A percentile compares a stretch with the other conserved stretches of the same genome.
Evolutionary conservation across 2,888 invertebrate species (phyloP).

Genomic region (Osedax frankpressi): DNA sequence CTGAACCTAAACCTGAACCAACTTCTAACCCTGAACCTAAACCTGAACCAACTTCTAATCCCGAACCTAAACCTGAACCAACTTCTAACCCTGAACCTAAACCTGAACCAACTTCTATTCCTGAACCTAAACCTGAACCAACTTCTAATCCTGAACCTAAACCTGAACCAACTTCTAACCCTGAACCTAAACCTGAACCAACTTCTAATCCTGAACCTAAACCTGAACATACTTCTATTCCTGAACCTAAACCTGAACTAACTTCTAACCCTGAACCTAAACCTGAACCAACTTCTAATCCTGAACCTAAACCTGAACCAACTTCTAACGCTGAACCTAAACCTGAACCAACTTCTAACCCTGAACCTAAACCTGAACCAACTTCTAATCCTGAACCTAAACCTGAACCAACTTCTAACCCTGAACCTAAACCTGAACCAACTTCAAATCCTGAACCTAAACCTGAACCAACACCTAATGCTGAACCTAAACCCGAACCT

Average conservation of each 20-base stretch:
- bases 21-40: background rate
- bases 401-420: background rate
- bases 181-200: background rate
- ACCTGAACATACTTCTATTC: background rate
- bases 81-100: background rate
- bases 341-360: background rate
- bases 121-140: background rate
- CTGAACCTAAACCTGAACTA: background rate
- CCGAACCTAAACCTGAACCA: background rate
- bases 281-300: background rate
- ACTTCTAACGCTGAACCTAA: background rate
- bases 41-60: background rate
- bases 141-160: background rate
- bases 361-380: background rate
- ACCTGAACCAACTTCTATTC: background rate
- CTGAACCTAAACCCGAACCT: background rate
- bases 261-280: background rate
- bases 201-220: background rate
- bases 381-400: background rate
- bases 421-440: background rate
- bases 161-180: background rate
- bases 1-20: background rate
- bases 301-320: background rate
- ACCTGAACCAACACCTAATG: background rate
- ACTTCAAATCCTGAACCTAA: background rate